Base-by-base conservation (phyloP, 2,113 vertebrate genomes). In the Sclerurus mexicanus region DNA sequence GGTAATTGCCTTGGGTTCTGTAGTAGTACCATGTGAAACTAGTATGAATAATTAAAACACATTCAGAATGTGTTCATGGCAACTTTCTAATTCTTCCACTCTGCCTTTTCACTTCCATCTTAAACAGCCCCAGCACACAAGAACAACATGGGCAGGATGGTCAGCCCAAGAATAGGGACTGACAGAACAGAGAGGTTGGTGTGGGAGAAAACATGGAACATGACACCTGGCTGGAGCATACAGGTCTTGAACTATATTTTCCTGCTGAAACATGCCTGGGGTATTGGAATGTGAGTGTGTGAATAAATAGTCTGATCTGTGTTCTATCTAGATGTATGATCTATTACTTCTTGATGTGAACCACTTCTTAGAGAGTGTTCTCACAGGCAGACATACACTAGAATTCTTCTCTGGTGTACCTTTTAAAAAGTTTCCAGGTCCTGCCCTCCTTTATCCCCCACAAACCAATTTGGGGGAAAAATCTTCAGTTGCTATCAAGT, bases 181-280 rank as follows among this genome's bases (percentile, higher is more conserved):
- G 49, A 11, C 5, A 3, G 44, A 68, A 9, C 14, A 5, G 46
- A 20, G 18, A 12, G 39, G 2, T 1, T 5, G 3, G 4, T n/a
- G 25, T 58, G 50, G 44, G n/a, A 56, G 23, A 16, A 23, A 77
- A 80, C 4, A 10, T 2, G 16, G 8, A 16, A 7, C 27, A 44
- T 47, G 2, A 24, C 58, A 30, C 18, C 8, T 8, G 33, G 6
- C 12, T 47, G 92, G 85, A 83, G 23, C 31, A 18, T 24, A 3
- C 17, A 7, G 23, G 14, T 71, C 6, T 63, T 58, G 31, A 80
- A 33, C 28, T 53, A 53, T 40, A 18, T 44, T 73, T 69, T 69
- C 37, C 40, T 90, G 72, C 21, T 46, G 46, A 31, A 76, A 93
- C 46, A 0, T 23, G 59, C 35, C 55, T 83, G 20, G 25, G 16